phyloP scores from a whole-genome alignment of 2,888 invertebrate genomes.

The Trichopoda pennipes region DNA sequence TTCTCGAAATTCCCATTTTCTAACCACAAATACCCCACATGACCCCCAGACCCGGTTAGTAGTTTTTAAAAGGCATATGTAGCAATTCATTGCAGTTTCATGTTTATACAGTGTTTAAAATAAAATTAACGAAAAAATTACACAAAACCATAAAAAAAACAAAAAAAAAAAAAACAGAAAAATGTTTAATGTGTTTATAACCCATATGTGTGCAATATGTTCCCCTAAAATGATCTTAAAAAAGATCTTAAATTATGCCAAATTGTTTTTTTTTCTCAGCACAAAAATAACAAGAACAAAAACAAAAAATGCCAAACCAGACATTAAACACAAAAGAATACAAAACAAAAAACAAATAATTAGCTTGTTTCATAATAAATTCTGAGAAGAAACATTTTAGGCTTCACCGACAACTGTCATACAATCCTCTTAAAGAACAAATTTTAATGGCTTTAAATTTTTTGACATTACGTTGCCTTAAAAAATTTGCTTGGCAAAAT shows the following conservation, averaged over 20 bases:
- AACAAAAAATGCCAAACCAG: background rate
- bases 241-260: conserved; percentile 33
- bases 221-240: conserved; percentile 30
- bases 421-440: background rate
- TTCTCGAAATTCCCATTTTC: background rate
- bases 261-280: conserved; percentile 1
- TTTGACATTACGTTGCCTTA: no score
- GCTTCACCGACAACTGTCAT: background rate
- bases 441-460: no score
- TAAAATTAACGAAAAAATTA: background rate
- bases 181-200: conserved; percentile 53
- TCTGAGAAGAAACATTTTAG: background rate
- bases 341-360: conserved; percentile 2
- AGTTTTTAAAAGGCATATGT: conserved; percentile 9
- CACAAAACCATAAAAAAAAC: conserved; percentile 4
- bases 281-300: background rate
- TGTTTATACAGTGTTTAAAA: conserved; percentile 20
- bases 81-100: conserved; percentile 30
- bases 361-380: background rate
- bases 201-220: conserved; percentile 63
- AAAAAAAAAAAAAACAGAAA: conserved; percentile 17
- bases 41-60: background rate
- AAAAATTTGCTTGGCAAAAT: no score
- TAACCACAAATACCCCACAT: background rate
- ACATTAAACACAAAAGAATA: background rate